Base-by-base conservation (phyloP, 2,113 vertebrate species). In the Dasyurus viverrinus region DNA sequence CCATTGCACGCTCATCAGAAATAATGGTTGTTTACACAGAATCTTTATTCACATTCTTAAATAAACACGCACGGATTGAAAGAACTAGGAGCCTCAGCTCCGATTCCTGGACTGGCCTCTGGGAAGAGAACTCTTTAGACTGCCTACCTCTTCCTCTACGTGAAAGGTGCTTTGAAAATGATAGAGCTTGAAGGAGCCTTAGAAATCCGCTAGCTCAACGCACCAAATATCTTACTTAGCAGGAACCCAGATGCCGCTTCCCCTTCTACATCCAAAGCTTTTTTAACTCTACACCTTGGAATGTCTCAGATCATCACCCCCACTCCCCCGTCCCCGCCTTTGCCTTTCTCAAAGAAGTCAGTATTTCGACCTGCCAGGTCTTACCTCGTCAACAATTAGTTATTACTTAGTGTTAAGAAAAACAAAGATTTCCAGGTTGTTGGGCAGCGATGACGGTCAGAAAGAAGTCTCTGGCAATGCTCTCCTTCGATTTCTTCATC, bases 31-130 rank as follows among this genome's bases (percentile, higher is more conserved):
- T 97, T 97, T 96, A 97, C 96, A 94, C 84, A 55, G 93, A 98
- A 97, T 95, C 97, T 98, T 98, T 98, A 95, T 97, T 97, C 95
- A 93, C 97, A 96, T 97, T 96, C 94, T 96, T 94, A 98, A 97
- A 95, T 97, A 97, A 95, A 97, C 94, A 95, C 23, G 55, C 89
- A 52, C 4, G 48, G 89, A 92, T 97, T 98, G 95, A 94, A 97
- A 97, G 60, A 89, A 94, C 98, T 95, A 93, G 94, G 95, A 95
- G 53, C 76, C 93, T 95, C 91, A 42, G 57, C 92, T 53, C 53
- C 94, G 96, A 94, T 90, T 97, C 68, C 97, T 97, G 93, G 96
- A 54, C 93, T 95, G 96, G 95, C 91, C 94, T 97, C 97, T 95
- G 95, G 97, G 96, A 93, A 94, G 93, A 92, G 52, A 91, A 94